Evolutionary conservation across 23 tunicate genomes (phyloP).

Genomic region (Ciona savignyi): DNA sequence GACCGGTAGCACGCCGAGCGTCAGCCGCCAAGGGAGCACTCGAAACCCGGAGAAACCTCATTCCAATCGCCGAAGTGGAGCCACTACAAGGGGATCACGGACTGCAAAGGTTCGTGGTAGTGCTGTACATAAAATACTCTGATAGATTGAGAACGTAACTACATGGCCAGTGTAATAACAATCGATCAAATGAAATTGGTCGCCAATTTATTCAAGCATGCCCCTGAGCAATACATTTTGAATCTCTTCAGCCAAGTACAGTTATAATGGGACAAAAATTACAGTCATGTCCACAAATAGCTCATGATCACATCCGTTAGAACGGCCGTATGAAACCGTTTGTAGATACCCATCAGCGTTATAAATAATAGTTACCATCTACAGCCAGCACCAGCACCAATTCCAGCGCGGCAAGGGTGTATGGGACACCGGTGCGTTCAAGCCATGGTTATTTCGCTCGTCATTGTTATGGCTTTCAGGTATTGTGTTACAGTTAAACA

Average conservation of each 20-base stretch:
- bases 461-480: conserved; percentile 78
- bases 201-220: neutral
- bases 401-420: conserved; percentile 43
- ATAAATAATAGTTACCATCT: no score
- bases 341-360: no score
- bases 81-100: neutral
- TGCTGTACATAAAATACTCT: neutral
- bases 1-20: conserved; percentile 45
- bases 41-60: conserved; percentile 14
- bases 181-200: neutral
- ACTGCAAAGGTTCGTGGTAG: neutral
- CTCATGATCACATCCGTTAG: no score
- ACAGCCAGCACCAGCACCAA: neutral
- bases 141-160: no score
- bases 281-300: no score
- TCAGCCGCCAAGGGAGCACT: conserved; percentile 70
- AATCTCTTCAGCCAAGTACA: no score
- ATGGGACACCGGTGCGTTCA: conserved; percentile 43
- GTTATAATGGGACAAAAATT: no score
- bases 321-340: no score
- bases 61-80: conserved; percentile 1
- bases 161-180: no score
- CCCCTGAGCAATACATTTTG: no score
- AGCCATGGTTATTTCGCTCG: conserved; percentile 35
- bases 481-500: neutral